Evolutionary conservation across 1,140 invertebrate genomes (phyloP), one percentile per base, ranked within the genome.

Genomic region (Drosophila simulans): DNA sequence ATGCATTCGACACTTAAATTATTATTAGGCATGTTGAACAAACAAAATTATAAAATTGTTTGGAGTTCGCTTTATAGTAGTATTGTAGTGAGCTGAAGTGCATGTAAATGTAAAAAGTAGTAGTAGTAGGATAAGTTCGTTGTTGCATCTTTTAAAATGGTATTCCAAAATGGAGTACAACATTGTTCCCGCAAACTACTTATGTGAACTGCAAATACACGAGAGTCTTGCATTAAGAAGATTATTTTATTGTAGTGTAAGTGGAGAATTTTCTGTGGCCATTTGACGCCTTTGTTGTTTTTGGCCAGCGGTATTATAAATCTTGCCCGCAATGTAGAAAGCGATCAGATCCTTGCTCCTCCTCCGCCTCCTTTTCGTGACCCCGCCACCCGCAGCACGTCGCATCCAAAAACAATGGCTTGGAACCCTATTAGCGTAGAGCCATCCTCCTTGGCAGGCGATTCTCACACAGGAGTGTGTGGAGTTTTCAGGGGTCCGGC

Each of bases 401-500:
- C 70, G 72, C 7, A 31, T 31, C 77, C 80, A 57, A 68, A 81
- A 68, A 83, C 69, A 65, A 65, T 68, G 56, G 35, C 60, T 40
- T 39, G 64, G 59, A 72, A 82, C 85, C 85, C 83, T 88, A 88
- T 88, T 88, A 88, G 83, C 79, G 76, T 75, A 80, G 77, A 68
- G 74, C 66, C 56, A 55, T 52, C 46, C 53, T 22, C 13, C 37
- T 55, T 22, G 58, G 35, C 37, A 37, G 7, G 2, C 7, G 0
- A 31, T 10, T 10, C 70, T 37, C 57, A 17, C 39, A 5, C 12
- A 3, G 43, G 49, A 73, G 34, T 71, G 64, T 74, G 82, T 56
- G 79, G 69, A 86, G 74, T 83, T 86, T 83, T 77, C 66, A 86
- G 80, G 71, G 63, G 76, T 46, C 45, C 83, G 79, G 63, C 80